phyloP scores from a whole-genome alignment of 2,797 vertebrate species.

The Gadopsis marmoratus region DNA sequence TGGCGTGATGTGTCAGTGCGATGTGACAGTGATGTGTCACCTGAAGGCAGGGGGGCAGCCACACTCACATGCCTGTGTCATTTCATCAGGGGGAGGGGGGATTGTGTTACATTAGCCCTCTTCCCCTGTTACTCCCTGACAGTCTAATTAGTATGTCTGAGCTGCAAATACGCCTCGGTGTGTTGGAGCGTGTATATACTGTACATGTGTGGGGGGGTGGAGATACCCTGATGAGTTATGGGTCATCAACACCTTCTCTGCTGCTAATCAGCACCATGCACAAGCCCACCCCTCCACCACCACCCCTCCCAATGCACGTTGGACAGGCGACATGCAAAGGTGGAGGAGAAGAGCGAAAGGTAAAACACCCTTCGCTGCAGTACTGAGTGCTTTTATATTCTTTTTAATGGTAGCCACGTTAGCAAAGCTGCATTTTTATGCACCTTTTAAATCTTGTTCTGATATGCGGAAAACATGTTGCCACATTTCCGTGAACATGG shows the following conservation, averaged over 20 bases:
- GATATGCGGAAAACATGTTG: background rate
- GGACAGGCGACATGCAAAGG: no score
- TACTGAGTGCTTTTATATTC: background rate
- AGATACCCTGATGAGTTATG: constrained; percentile 68
- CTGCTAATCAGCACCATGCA: constrained; percentile 72
- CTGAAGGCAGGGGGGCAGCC: constrained; percentile 38
- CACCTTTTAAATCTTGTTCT: background rate
- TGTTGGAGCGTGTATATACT: constrained; percentile 21
- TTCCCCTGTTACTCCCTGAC: constrained; percentile 56
- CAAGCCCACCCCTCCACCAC: background rate
- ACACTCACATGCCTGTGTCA: constrained; percentile 77
- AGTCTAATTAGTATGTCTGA: constrained; percentile 81
- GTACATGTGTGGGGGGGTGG: constrained; percentile 23
- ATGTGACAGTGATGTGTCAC: constrained; percentile 49
- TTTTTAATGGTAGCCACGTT: background rate
- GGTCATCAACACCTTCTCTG: constrained; percentile 71
- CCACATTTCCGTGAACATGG: background rate
- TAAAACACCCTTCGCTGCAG: no score
- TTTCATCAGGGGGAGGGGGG: constrained; percentile 52
- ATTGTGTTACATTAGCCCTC: constrained; percentile 41
- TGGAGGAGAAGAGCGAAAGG: no score
- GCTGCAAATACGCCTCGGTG: constrained; percentile 55
- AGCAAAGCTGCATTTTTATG: background rate
- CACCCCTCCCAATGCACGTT: background rate
- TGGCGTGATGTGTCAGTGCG: constrained; percentile 60